Evolutionary conservation across 2,797 vertebrate species (phyloP), one percentile per base, ranked within the genome.

Genomic region (Thaleichthys pacificus): DNA sequence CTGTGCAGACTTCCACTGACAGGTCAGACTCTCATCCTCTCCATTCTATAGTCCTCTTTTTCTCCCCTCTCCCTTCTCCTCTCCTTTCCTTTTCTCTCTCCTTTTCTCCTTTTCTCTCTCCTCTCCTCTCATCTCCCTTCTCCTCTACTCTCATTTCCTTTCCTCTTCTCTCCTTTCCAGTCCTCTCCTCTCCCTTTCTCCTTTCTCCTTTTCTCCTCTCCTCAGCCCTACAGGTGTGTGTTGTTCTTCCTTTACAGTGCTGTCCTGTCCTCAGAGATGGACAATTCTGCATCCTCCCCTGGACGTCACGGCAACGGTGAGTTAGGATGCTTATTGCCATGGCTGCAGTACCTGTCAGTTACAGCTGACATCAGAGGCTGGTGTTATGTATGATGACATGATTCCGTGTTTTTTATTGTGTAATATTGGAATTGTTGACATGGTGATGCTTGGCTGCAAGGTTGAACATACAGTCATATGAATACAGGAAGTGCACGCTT

Each of bases 221-320:
- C 42, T 47, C 9, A 12, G 42, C 9, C 42, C 9, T 7, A 42
- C 38, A 7, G 12, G 9, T 47, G 42, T 12, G 28, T 28, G 26
- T 6, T 21, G 28, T n/a, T 56, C 21, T 56, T 68, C 28, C 30
- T 54, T 2, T 28, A 14, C 42, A 47, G 42, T 51, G 47, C 30
- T 32, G 24, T 57, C 49, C 54, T 57, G 7, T 8, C 19, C 19
- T n/a, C n/a, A 21, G 63, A 68, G 26, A 21, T 12, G 28, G 15
- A 28, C 3, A 26, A 68, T 32, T 9, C 49, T 4, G 26, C 26
- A 30, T 8, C 14, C 54, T 17, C 22, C 11, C 19, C 66, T n/a
- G 66, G 8, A 68, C 54, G 7, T 68, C 66, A 12, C 26, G 21
- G 49, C 51, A 30, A 54, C 54, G 66, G 66, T 68, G 26, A 30